Percentiles rank a stretch among this genome's conserved stretches.
phyloP scores from a whole-genome alignment of 2,888 invertebrate genomes.

The Sturmia bella region DNA sequence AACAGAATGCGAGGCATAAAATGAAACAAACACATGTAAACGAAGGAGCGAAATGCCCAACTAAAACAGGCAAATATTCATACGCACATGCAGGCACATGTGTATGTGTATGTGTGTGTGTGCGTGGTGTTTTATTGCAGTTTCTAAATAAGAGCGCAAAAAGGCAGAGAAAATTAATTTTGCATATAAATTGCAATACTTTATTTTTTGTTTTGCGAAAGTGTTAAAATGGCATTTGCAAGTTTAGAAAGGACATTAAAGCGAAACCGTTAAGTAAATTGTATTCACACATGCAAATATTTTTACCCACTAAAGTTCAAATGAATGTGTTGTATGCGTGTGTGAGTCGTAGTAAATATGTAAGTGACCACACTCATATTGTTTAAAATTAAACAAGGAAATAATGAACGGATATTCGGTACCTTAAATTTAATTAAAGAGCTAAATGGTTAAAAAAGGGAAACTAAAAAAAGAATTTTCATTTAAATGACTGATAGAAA shows the following conservation, averaged over 20 bases:
- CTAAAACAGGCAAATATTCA: neutral
- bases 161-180: slow-evolving; percentile 47
- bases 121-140: neutral
- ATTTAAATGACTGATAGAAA: too few relatives aligned
- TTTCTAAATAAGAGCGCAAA: slow-evolving; percentile 4
- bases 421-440: slow-evolving; percentile 26
- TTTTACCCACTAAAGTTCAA: neutral
- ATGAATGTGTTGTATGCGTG: neutral
- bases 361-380: slow-evolving; percentile 29
- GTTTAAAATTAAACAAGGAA: slow-evolving; percentile 17
- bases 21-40: slow-evolving; percentile 2
- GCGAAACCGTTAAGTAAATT: slow-evolving; percentile 22
- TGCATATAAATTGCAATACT: slow-evolving; percentile 60
- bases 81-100: neutral
- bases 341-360: neutral
- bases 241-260: slow-evolving; percentile 52
- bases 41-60: neutral
- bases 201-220: slow-evolving; percentile 17
- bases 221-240: slow-evolving; percentile 51
- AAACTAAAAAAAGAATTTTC: too few relatives aligned
- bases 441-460: too few relatives aligned
- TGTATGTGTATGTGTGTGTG: neutral
- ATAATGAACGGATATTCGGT: slow-evolving; percentile 36
- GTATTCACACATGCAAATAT: neutral
- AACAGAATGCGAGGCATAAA: slow-evolving; percentile 35